Percentiles rank a stretch among this genome's conserved stretches.
Evolutionary conservation across 53 echinoderm and acorn worm genomes (phyloP).

Genomic region (Echinarachnius parma): DNA sequence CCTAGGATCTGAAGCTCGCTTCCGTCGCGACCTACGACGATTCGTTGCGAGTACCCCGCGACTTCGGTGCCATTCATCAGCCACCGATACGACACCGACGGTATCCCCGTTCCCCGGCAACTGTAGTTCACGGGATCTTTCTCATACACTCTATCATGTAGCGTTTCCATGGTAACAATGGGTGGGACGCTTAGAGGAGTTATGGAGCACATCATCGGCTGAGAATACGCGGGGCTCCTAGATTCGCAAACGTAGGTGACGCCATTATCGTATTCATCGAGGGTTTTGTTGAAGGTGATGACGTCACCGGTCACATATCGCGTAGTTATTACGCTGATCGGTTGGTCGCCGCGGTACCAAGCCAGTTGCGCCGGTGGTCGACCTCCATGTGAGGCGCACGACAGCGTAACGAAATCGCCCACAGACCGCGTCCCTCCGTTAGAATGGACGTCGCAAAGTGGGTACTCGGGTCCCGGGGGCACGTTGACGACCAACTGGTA

Average conservation of each 20-base stretch:
- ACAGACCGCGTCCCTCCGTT: neutral
- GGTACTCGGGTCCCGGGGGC: constrained; percentile 8
- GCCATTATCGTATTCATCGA: constrained; percentile 17
- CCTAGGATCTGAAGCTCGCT: constrained; percentile 10
- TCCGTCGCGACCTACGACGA: neutral
- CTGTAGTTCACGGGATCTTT: constrained; percentile 30
- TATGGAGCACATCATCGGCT: neutral
- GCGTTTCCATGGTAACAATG: constrained; percentile 3
- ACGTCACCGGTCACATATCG: neutral
- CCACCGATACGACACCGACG: constrained; percentile 33
- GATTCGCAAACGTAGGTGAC: constrained; percentile 8
- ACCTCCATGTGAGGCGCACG: constrained; percentile 23
- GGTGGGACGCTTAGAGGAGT: constrained; percentile 14
- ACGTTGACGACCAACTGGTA: constrained; percentile 21
- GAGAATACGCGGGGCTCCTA: neutral
- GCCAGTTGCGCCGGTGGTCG: constrained; percentile 14
- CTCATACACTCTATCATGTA: neutral
- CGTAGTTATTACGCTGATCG: neutral
- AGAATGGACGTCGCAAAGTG: neutral
- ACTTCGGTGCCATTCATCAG: neutral
- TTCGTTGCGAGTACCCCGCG: neutral
- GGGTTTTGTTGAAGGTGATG: constrained; percentile 1
- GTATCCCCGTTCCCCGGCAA: constrained; percentile 32
- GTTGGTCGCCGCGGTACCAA: constrained; percentile 12
- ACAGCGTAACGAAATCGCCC: neutral